Conservation (phyloP, 1,140 invertebrate genomes). For the Palaemon carinicauda region DNA sequence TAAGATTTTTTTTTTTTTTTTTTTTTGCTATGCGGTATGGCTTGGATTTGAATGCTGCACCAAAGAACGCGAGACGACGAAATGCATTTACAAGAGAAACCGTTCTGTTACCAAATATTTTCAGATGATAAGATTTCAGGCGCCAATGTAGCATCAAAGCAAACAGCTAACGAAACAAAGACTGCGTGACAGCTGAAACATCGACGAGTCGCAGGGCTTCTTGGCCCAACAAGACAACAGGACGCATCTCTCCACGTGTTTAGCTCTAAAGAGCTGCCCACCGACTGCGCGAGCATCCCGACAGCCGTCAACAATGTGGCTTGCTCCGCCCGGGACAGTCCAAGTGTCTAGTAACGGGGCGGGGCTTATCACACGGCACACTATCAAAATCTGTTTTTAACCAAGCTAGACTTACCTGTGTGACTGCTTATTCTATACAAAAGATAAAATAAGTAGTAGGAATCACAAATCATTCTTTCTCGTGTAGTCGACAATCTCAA, state of each 20-base stretch:
- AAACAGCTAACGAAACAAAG: neutral
- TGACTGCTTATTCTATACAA: neutral
- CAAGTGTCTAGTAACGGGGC: neutral
- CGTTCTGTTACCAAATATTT: too few species aligned
- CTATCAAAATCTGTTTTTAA: neutral
- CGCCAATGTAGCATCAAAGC: too few species aligned
- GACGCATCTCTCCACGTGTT: neutral
- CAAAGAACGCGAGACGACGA: too few species aligned
- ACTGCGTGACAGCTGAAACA: neutral
- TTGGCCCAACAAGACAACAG: neutral
- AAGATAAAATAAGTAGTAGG: neutral
- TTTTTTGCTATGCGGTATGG: too few species aligned
- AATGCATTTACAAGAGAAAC: too few species aligned
- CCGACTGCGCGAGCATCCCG: slow-evolving; percentile 17
- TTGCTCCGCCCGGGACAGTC: too few species aligned
- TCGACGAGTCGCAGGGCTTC: neutral
- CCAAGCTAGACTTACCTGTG: neutral
- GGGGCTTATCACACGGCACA: neutral
- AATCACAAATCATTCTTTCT: too few species aligned
- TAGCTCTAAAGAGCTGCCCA: neutral
- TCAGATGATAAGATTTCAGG: too few species aligned
- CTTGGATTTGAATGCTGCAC: too few species aligned
- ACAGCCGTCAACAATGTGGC: neutral
- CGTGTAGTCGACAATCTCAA: too few species aligned
- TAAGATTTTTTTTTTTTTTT: too few species aligned